phyloP scores from a whole-genome alignment of 1,140 invertebrate species.

The Amphibalanus amphitrite region DNA sequence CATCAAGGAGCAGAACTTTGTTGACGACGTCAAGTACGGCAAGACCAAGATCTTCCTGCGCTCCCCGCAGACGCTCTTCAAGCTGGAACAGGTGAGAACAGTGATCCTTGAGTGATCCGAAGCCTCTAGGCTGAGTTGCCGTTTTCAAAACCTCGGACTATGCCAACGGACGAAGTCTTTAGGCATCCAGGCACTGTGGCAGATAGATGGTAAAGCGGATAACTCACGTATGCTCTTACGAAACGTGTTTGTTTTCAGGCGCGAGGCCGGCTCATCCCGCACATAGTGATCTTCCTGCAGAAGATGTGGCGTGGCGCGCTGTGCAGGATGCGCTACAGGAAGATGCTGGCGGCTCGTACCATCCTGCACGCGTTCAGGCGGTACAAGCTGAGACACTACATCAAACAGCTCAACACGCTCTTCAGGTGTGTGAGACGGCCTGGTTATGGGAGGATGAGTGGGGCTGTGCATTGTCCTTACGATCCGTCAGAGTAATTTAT shows the following conservation, averaged over 20 bases:
- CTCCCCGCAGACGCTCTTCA: constrained; percentile 71
- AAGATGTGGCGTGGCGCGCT: constrained; percentile 78
- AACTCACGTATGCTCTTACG: too few relatives aligned
- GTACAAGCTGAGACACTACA: constrained; percentile 67
- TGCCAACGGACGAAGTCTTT: too few relatives aligned
- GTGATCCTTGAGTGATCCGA: not conserved
- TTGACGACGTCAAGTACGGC: constrained; percentile 75
- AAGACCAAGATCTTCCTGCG: constrained; percentile 90
- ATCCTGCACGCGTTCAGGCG: constrained; percentile 68
- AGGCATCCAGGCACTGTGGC: too few relatives aligned
- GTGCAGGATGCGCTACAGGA: constrained; percentile 57
- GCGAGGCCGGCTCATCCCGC: constrained; percentile 61
- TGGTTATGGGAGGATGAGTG: too few relatives aligned
- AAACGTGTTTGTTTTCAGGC: too few relatives aligned
- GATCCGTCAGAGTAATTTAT: too few relatives aligned
- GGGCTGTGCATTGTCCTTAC: too few relatives aligned
- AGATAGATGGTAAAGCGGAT: too few relatives aligned
- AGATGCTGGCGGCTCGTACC: constrained; percentile 60
- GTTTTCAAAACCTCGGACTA: too few relatives aligned
- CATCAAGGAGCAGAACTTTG: constrained; percentile 56
- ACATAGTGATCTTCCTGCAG: constrained; percentile 78
- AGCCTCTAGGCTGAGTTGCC: too few relatives aligned
- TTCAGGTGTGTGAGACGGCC: too few relatives aligned
- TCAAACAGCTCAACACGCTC: constrained; percentile 43
- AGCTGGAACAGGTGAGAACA: constrained; percentile 50